These are phyloP conservation scores for Andrena haemorrhoa DNA, from an alignment of 2,888 invertebrate genomes.

Conservation along the genomic window DNA sequence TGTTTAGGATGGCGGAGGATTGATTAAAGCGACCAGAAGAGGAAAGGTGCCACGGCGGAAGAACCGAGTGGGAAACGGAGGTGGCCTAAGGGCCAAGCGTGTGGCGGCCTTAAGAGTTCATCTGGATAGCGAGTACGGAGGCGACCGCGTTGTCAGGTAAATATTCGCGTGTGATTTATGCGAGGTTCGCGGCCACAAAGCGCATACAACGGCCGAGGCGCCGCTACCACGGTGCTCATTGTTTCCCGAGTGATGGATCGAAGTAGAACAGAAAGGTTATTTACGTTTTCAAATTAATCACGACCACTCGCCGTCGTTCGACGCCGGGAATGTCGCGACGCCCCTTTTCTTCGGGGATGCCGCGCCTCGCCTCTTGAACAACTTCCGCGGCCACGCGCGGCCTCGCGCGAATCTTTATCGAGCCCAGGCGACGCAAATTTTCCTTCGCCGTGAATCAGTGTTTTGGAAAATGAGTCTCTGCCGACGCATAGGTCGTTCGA, in stretches of 20 bases:
- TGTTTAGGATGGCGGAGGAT: background rate
- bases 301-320: constrained; percentile 36
- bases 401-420: background rate
- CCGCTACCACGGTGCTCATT: constrained; percentile 48
- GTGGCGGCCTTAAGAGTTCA: background rate
- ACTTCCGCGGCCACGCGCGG: background rate
- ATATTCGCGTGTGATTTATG: constrained; percentile 78
- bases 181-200: constrained; percentile 55
- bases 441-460: background rate
- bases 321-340: constrained; percentile 28
- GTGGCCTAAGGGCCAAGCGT: background rate
- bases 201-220: constrained; percentile 50
- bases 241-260: constrained; percentile 69
- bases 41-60: background rate
- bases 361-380: constrained; percentile 8
- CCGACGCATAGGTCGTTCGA: background rate
- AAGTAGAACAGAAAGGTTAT: constrained; percentile 73
- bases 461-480: constrained; percentile 1
- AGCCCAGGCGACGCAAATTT: background rate
- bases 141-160: constrained; percentile 65
- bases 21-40: background rate
- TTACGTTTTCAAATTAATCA: constrained; percentile 78
- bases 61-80: background rate
- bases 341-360: constrained; percentile 28
- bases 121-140: constrained; percentile 33